Conservation (phyloP, 2,113 vertebrate species). For the Chionomys nivalis region DNA sequence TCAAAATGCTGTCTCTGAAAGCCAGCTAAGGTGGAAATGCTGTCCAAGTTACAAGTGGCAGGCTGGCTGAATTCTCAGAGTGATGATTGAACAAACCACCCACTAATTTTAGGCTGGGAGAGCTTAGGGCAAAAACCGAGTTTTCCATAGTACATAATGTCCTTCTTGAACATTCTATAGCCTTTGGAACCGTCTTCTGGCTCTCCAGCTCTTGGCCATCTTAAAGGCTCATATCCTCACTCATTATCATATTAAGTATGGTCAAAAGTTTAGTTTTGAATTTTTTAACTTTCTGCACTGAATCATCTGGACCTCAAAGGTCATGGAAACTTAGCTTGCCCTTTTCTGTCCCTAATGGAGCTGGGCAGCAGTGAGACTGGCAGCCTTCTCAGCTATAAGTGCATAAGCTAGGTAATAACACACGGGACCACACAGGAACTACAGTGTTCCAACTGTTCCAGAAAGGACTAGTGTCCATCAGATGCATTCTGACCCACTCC, state of each 20-base stretch:
- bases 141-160: conserved; percentile 69
- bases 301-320: conserved; percentile 15
- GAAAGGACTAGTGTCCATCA: neutral
- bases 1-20: conserved; percentile 72
- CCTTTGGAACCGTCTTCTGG: conserved; percentile 52
- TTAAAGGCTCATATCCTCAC: conserved; percentile 29
- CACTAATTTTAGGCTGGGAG: conserved; percentile 72
- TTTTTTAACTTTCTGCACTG: conserved; percentile 3
- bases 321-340: neutral
- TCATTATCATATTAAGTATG: conserved; percentile 65
- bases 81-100: conserved; percentile 67
- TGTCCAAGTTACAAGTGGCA: conserved; percentile 68
- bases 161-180: neutral
- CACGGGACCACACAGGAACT: neutral
- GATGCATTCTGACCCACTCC: neutral
- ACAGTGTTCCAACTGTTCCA: neutral
- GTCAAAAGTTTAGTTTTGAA: conserved; percentile 59
- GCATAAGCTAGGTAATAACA: neutral
- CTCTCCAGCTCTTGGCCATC: conserved; percentile 2
- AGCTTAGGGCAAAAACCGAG: conserved; percentile 54
- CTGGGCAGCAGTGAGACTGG: neutral
- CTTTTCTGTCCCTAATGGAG: conserved; percentile 42
- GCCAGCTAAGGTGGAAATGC: conserved; percentile 50
- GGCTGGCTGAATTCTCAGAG: conserved; percentile 51
- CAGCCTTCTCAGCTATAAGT: neutral